Percentiles rank a stretch among this genome's conserved stretches.
These are phyloP conservation scores for Coracopsis vasa DNA, from an alignment of 2,113 vertebrate genomes.

Conservation along the genomic window DNA sequence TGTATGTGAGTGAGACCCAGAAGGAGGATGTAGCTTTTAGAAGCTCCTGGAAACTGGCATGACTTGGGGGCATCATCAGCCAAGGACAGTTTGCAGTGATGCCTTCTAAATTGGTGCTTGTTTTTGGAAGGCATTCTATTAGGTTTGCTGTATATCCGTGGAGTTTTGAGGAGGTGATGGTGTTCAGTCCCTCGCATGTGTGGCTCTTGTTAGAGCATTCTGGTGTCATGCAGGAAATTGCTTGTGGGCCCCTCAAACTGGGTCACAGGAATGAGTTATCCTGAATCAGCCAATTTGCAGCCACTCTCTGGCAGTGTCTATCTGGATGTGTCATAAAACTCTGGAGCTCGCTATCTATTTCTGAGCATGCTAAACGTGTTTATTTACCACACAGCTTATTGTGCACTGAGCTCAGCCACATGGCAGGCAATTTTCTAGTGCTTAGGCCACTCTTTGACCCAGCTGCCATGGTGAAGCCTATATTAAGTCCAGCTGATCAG, in stretches of 20 bases:
- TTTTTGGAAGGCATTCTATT: neutral
- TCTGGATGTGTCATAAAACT: slow-evolving; percentile 17
- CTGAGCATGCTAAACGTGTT: slow-evolving; percentile 28
- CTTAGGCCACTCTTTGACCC: slow-evolving; percentile 56
- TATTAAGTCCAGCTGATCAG: slow-evolving; percentile 65
- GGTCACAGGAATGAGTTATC: neutral
- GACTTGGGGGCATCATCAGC: neutral
- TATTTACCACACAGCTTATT: slow-evolving; percentile 50
- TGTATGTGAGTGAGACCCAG: neutral
- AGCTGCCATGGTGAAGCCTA: slow-evolving; percentile 44
- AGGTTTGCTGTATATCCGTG: rapidly evolving
- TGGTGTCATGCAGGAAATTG: neutral
- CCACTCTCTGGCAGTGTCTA: neutral
- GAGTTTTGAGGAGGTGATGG: neutral
- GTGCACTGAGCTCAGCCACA: slow-evolving; percentile 46
- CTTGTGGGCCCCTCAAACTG: neutral
- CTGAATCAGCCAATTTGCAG: slow-evolving; percentile 1
- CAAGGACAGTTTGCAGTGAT: neutral
- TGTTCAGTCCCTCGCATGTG: neutral
- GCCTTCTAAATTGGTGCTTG: neutral
- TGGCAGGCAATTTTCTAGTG: slow-evolving; percentile 58
- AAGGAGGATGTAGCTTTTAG: neutral
- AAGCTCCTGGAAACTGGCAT: neutral
- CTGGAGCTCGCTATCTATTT: neutral
- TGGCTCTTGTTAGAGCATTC: neutral